Base-by-base conservation (phyloP, 2,797 vertebrate genomes). In the Neopelma chrysocephalum region DNA sequence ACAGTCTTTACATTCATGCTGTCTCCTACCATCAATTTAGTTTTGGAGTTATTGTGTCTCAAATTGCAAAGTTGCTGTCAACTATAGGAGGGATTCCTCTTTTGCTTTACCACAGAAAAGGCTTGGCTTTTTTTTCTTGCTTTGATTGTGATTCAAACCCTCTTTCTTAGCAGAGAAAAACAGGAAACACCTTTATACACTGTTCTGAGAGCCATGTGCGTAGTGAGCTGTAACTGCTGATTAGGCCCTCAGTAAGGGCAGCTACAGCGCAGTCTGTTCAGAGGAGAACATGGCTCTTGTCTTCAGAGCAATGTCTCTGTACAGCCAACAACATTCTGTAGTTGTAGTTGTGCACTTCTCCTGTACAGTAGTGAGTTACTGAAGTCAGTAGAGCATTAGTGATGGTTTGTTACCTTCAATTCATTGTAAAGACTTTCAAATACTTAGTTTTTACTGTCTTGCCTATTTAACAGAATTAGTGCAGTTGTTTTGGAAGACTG, bases 101-200 rank as follows among this genome's bases (percentile, higher is more conserved):
- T 96, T 87, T 64, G 77, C 80, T 91, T 79, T 68, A 93, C 87
- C 92, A 92, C 94, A 96, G 82, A 95, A 95, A 90, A 82, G 85
- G 77, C 69, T 91, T 76, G 78, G 58, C 70, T 68, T 89, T 93
- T 93, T 96, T 93, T 82, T 90, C 50, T 78, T 95, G 40, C 90
- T 94, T 87, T 97, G 92, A 95, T 97, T 80, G 82, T 84, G 71
- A 86, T 97, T 82, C 71, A 94, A 94, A 85, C 90, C 80, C 72
- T 80, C 84, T 94, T 93, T 95, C 80, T 93, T 38, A 72, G 89
- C 50, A 88, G 82, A 95, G 88, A 96, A 97, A 97, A 97, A 97
- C 95, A 97, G 96, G 96, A 97, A 97, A 96, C 97, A 94, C 93
- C 96, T 97, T 98, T 96, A 32, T 95, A 82, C 2, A 15, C 94